Conservation (phyloP, 2,113 vertebrate genomes). For the Apus apus region DNA sequence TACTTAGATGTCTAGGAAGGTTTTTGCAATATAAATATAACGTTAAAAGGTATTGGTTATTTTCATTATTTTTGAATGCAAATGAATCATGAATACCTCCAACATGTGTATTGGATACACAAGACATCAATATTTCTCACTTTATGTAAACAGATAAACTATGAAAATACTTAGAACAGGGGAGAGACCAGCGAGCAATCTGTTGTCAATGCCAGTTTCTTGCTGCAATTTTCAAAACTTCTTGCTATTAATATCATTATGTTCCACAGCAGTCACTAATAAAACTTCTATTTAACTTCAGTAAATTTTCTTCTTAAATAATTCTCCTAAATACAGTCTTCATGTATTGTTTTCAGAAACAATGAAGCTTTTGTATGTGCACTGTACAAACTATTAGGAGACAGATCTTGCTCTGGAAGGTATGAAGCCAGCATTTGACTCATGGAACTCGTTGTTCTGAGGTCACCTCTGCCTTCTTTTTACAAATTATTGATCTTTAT, state of each 20-base stretch:
- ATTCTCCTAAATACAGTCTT: background rate
- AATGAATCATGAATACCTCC: background rate
- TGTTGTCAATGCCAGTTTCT: background rate
- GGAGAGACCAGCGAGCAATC: background rate
- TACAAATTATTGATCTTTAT: background rate
- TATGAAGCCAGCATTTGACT: background rate
- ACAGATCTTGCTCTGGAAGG: background rate
- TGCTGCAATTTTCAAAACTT: background rate
- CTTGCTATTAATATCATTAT: background rate
- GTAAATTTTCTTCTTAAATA: background rate
- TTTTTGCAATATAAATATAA: background rate
- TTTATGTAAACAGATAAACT: background rate
- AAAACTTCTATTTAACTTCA: background rate
- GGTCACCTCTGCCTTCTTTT: background rate
- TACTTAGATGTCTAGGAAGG: background rate
- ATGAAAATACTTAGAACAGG: background rate
- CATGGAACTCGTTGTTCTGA: background rate
- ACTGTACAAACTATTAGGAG: background rate
- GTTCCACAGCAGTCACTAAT: background rate
- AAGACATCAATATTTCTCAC: background rate
- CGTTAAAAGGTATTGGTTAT: background rate
- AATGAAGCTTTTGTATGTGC: background rate
- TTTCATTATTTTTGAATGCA: background rate
- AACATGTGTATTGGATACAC: background rate
- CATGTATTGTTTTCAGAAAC: background rate